Percentiles rank a stretch among this genome's conserved stretches.
Evolutionary conservation across 2,113 vertebrate species (phyloP).

Genomic region (Gallinago undulata): DNA sequence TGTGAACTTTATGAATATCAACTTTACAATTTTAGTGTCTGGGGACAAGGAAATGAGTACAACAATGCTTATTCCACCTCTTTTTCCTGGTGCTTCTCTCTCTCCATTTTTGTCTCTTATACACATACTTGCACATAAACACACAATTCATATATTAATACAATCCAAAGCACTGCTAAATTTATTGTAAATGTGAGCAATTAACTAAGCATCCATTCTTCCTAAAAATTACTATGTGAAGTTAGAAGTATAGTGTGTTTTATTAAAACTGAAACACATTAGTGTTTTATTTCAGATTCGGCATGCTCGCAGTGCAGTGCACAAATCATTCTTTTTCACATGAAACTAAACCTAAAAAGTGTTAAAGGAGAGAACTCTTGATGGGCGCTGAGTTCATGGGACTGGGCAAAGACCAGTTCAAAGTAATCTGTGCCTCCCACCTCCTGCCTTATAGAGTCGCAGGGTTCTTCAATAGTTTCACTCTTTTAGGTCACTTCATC

Average conservation of each 20-base stretch:
- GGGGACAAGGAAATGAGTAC: background rate
- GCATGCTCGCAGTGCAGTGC: background rate
- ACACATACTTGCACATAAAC: background rate
- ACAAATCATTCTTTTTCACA: background rate
- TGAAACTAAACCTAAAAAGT: background rate
- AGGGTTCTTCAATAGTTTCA: background rate
- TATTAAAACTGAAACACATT: background rate
- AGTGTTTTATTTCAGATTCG: background rate
- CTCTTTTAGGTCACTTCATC: background rate
- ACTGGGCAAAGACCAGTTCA: background rate
- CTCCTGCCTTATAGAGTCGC: background rate
- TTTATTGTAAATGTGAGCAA: background rate
- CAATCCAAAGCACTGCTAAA: background rate
- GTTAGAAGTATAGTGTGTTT: background rate
- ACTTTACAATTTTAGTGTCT: background rate
- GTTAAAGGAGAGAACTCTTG: background rate
- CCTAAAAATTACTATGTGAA: background rate
- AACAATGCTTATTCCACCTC: fast-evolving
- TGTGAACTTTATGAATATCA: background rate
- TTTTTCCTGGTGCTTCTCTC: background rate
- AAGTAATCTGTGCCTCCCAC: background rate
- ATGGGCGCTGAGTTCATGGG: background rate
- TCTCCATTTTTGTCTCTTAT: background rate
- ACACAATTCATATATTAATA: background rate
- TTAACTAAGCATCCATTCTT: background rate